A percentile compares a stretch with the other conserved stretches of the same genome.
Conservation (phyloP, 23 tunicate genomes). For the Phallusia fumigata region DNA sequence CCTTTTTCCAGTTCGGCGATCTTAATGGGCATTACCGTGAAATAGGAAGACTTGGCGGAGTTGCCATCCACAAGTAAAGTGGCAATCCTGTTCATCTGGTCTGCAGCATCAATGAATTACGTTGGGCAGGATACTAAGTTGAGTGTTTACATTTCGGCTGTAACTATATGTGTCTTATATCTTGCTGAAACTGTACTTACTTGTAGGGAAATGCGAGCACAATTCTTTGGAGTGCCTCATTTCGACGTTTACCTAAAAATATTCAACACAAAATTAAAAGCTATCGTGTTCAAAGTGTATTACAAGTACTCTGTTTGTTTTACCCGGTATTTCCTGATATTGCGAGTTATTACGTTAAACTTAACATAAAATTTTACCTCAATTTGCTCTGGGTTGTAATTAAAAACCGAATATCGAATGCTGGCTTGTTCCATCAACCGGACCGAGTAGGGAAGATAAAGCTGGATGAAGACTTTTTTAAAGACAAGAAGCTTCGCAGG, state of each 20-base stretch:
- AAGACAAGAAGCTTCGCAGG: constrained; percentile 50
- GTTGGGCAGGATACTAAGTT: too few species aligned
- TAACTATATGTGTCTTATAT: too few species aligned
- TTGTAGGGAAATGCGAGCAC: too few species aligned
- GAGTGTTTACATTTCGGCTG: too few species aligned
- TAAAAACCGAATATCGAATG: constrained; percentile 50
- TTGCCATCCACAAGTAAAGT: neutral
- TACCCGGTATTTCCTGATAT: neutral
- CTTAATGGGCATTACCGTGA: constrained; percentile 21
- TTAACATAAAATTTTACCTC: constrained; percentile 38
- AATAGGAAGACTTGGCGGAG: constrained; percentile 15
- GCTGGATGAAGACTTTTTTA: constrained; percentile 54
- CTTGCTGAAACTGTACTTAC: too few species aligned
- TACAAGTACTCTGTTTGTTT: too few species aligned
- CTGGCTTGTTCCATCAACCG: constrained; percentile 57
- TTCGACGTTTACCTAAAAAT: too few species aligned
- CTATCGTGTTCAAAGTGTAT: too few species aligned
- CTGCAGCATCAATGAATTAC: too few species aligned
- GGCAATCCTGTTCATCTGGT: neutral
- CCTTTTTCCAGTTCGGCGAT: neutral
- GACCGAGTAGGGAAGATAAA: constrained; percentile 57
- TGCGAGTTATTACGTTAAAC: constrained; percentile 50
- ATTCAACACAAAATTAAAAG: too few species aligned
- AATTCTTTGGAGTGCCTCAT: too few species aligned
- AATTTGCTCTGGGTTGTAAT: constrained; percentile 25